Evolutionary conservation across 2,113 vertebrate genomes (phyloP).

Genomic region (Hippocampus comes): DNA sequence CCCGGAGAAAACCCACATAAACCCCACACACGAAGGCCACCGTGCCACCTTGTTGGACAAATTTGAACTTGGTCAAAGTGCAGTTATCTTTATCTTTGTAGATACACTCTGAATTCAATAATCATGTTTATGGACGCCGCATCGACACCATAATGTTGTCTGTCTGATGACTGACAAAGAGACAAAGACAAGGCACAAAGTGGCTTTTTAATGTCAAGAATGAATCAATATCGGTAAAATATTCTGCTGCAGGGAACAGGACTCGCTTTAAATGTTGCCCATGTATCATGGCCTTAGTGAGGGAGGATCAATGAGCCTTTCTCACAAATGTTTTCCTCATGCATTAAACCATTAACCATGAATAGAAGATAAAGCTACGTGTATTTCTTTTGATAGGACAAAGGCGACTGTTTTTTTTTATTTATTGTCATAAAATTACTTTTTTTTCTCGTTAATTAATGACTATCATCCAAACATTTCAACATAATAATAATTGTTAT

Average conservation of each 20-base stretch:
- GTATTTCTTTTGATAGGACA: background rate
- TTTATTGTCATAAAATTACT: too few species aligned
- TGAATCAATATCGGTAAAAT: slow-evolving; percentile 37
- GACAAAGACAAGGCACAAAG: slow-evolving; percentile 16
- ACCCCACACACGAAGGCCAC: too few species aligned
- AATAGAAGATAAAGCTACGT: background rate
- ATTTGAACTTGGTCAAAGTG: background rate
- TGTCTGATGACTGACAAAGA: slow-evolving; percentile 3
- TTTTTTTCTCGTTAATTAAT: too few species aligned
- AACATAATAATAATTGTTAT: too few species aligned
- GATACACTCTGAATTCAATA: background rate
- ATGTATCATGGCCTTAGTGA: slow-evolving; percentile 28
- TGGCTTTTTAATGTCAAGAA: slow-evolving; percentile 24
- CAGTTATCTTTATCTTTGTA: background rate
- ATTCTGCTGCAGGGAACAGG: slow-evolving; percentile 26
- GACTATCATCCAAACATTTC: too few species aligned
- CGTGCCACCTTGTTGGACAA: background rate
- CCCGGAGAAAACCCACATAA: too few species aligned
- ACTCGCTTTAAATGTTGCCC: slow-evolving; percentile 25
- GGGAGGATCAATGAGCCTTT: slow-evolving; percentile 34
- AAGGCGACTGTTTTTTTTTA: too few species aligned
- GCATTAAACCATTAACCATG: slow-evolving; percentile 6
- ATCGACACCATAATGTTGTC: background rate
- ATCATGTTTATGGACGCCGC: background rate
- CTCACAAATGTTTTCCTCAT: background rate